These are phyloP conservation scores for Drosophila prolongata DNA, from an alignment of 2,888 invertebrate genomes.

Conservation along the genomic window DNA sequence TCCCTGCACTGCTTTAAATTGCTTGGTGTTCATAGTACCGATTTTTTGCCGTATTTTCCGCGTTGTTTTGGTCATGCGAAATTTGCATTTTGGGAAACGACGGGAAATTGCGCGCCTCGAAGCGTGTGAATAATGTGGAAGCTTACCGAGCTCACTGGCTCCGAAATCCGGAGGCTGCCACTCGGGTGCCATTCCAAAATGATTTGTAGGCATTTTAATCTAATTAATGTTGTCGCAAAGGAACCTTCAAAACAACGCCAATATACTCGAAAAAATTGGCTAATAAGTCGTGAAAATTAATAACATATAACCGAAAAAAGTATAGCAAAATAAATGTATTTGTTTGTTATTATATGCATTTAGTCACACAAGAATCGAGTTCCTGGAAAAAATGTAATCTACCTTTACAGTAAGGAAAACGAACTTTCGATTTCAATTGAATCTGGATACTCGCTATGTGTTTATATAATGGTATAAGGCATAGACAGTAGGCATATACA, in stretches of 20 bases:
- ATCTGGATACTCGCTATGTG: too few relatives aligned
- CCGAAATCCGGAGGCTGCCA: constrained; percentile 21
- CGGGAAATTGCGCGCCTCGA: constrained; percentile 72
- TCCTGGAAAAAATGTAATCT: too few relatives aligned
- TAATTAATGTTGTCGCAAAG: constrained; percentile 72
- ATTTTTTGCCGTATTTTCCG: constrained; percentile 7
- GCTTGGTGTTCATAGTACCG: constrained; percentile 17
- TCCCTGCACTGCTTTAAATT: constrained; percentile 51
- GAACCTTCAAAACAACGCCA: not conserved
- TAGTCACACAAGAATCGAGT: too few relatives aligned
- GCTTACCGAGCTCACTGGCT: constrained; percentile 57
- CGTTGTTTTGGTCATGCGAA: constrained; percentile 31
- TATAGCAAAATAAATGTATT: too few relatives aligned
- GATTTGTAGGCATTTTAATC: constrained; percentile 73
- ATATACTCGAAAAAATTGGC: not conserved
- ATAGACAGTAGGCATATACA: too few relatives aligned
- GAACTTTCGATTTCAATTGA: too few relatives aligned
- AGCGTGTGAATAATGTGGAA: constrained; percentile 79
- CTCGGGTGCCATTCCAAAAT: constrained; percentile 72
- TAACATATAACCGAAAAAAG: too few relatives aligned
- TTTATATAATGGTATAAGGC: too few relatives aligned
- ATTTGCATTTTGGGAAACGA: constrained; percentile 66
- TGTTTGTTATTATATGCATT: too few relatives aligned
- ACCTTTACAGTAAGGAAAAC: too few relatives aligned
- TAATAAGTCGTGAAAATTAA: too few relatives aligned